A percentile compares a stretch with the other conserved stretches of the same genome.
These are phyloP conservation scores for Amphipoea oculea DNA, from an alignment of 2,888 invertebrate genomes.

Conservation along the genomic window DNA sequence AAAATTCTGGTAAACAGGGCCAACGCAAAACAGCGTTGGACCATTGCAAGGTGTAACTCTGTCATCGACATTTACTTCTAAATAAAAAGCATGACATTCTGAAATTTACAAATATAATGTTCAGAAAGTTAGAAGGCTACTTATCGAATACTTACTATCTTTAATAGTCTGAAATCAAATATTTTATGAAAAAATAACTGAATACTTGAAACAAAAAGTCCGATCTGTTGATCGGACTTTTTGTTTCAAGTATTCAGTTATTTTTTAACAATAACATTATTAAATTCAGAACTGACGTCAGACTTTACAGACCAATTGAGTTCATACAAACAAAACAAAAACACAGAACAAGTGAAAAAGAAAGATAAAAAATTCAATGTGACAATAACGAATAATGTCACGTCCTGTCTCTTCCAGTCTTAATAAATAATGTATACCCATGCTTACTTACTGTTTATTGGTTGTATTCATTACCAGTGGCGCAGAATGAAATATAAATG, in stretches of 20 bases:
- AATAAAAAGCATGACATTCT: neutral
- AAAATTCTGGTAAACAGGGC: neutral
- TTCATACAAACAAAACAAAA: neutral
- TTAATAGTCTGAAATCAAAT: neutral
- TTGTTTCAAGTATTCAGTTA: too few relatives aligned
- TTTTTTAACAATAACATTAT: neutral
- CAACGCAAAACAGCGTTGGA: neutral
- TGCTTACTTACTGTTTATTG: conserved; percentile 13
- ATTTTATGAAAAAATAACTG: neutral
- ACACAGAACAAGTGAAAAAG: conserved; percentile 1
- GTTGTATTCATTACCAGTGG: conserved; percentile 13
- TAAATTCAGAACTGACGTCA: neutral
- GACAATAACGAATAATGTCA: conserved; percentile 32
- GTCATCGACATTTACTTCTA: neutral
- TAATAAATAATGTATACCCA: conserved; percentile 30
- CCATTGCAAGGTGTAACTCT: neutral
- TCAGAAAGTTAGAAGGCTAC: neutral
- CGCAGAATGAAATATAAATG: conserved; percentile 5
- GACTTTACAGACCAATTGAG: neutral
- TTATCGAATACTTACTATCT: neutral
- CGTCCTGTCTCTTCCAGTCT: conserved; percentile 15
- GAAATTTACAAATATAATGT: neutral
- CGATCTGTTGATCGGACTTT: too few relatives aligned
- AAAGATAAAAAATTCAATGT: conserved; percentile 13
- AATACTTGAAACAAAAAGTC: neutral